Base-by-base conservation (phyloP, 2,888 invertebrate species). In the Ditylenchus weischeri region DNA sequence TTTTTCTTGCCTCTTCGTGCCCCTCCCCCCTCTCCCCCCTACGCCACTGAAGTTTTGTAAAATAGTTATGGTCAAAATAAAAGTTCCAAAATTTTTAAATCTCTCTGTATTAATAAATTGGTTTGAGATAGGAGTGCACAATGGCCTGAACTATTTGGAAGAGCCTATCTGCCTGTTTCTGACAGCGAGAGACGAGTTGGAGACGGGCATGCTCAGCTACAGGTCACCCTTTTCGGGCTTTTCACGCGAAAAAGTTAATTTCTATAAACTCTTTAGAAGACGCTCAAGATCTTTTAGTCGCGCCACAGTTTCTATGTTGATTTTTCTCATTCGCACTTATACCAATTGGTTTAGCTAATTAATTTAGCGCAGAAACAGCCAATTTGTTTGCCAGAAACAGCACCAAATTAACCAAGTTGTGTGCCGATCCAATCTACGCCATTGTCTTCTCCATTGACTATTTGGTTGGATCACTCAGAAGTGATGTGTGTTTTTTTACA, bases 61-160 rank as follows among this genome's bases (percentile, higher is more conserved):
- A 19, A 21, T 5, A 50, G 43, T 43, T 13, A 8, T 43, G 8
- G 13, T 43, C 15, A 43, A 43, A 43, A 43, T 43, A 13, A 43
- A 43, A 43, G 15, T 13, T 43, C 2, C n/a, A 8, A 43, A 43
- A 43, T 43, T 43, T 3, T 43, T 43, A 8, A 15, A 3, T 43
- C 15, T n/a, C 48, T 18, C 1, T n/a, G 19, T 65, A 64, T 38
- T 11, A 8, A 43, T 1, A 43, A 43, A 43, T 8, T 43, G 13
- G 13, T 49, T 66, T 48, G 11, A 68, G 68, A 81, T 86, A 66
- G 86, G 86, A 50, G 82, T 86, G 13, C 86, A 86, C 76, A 86
- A 86, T 78, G 86, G 86, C 7, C 84, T 84, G 81, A 79, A 82
- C 11, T 86, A 84, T 75, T 75, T 85, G 7, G 83, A 84, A 38